phyloP scores from a whole-genome alignment of 2,888 invertebrate species.

The Serripes groenlandicus region DNA sequence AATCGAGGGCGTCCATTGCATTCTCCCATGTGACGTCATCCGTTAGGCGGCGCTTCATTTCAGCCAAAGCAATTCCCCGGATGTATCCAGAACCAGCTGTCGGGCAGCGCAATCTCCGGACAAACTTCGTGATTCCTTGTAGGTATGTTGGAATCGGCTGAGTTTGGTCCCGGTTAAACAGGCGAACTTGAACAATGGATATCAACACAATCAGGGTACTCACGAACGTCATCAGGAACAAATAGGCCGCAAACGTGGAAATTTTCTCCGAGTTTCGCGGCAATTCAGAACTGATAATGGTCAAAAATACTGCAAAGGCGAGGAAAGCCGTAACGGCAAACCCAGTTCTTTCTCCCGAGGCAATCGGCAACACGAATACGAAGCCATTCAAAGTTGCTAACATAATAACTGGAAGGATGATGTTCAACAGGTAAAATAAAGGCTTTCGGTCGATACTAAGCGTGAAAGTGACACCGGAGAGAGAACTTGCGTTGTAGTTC shows the following conservation, averaged over 20 bases:
- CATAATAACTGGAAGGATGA: constrained; percentile 63
- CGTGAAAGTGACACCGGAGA: constrained; percentile 53
- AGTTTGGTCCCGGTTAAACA: constrained; percentile 41
- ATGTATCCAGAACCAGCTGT: constrained; percentile 38
- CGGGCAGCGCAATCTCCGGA: constrained; percentile 43
- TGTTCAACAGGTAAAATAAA: constrained; percentile 62
- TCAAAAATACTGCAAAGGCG: constrained; percentile 63
- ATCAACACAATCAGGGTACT: constrained; percentile 58
- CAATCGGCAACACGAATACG: constrained; percentile 60
- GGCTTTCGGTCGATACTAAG: constrained; percentile 60
- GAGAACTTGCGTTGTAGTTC: constrained; percentile 28
- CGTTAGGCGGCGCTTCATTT: constrained; percentile 41
- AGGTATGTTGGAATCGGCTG: constrained; percentile 47
- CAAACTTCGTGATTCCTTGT: constrained; percentile 44
- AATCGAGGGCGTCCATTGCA: constrained; percentile 29
- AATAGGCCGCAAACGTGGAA: constrained; percentile 58
- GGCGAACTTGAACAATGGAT: constrained; percentile 52
- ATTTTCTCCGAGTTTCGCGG: constrained; percentile 61
- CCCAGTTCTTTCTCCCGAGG: constrained; percentile 57
- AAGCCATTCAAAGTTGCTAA: constrained; percentile 57
- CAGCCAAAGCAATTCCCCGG: constrained; percentile 51
- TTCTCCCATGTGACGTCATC: constrained; percentile 43
- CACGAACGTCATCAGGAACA: constrained; percentile 58
- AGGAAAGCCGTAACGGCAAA: constrained; percentile 59
- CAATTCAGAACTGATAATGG: constrained; percentile 59